phyloP scores from a whole-genome alignment of 23 tunicate species.

The Ascidia mentula region DNA sequence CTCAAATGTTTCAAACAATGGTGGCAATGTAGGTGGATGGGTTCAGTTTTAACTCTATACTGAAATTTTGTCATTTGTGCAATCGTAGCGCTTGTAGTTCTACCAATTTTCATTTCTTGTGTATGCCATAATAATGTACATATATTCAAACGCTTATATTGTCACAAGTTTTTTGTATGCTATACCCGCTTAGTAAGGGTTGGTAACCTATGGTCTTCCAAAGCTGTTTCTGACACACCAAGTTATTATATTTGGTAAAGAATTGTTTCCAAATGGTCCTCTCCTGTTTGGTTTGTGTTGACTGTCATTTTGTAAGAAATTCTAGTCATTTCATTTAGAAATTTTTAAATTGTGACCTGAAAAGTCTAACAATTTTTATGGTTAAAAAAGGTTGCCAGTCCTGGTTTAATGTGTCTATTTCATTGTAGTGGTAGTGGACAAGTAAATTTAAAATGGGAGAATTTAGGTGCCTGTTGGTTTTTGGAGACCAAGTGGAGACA shows the following conservation, averaged over 20 bases:
- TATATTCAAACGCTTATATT: neutral
- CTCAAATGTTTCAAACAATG: constrained; percentile 28
- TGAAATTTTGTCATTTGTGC: constrained; percentile 6
- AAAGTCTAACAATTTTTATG: no score
- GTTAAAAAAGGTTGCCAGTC: no score
- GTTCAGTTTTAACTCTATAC: constrained; percentile 67
- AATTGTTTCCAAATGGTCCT: no score
- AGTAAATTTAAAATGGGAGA: neutral
- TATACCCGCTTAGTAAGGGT: neutral
- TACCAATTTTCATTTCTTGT: neutral
- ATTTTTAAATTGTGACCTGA: no score
- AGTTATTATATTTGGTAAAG: no score
- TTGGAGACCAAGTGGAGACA: neutral
- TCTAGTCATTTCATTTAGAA: no score
- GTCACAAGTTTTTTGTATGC: neutral
- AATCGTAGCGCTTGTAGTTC: constrained; percentile 27
- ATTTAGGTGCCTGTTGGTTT: neutral
- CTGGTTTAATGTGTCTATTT: neutral
- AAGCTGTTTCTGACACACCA: no score
- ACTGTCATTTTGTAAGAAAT: no score
- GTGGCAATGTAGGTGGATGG: constrained; percentile 20
- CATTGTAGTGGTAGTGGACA: no score
- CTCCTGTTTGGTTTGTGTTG: no score
- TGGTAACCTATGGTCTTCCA: no score
- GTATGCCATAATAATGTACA: neutral